phyloP scores from a whole-genome alignment of 2,113 vertebrate species.

The Cheirogaleus medius region DNA sequence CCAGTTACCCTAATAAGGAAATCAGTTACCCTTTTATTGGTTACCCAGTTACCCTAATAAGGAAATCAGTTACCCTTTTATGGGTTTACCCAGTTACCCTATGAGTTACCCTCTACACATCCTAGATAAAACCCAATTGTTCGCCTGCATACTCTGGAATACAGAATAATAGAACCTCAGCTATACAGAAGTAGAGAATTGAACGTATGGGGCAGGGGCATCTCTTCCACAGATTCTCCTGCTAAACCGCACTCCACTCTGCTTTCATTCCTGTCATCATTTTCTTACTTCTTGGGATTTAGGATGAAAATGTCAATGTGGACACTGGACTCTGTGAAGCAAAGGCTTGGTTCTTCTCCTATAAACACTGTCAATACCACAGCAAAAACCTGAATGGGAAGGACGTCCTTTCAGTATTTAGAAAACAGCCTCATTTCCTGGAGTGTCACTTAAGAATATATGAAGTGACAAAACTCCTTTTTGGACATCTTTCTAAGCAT shows the following conservation, averaged over 20 bases:
- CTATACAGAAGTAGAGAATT: not conserved
- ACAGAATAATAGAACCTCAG: not conserved
- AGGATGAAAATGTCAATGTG: not conserved
- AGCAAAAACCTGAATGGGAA: not conserved
- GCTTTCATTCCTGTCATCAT: not conserved
- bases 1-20: too few relatives aligned
- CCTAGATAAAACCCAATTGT: not conserved
- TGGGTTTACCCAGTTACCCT: too few relatives aligned
- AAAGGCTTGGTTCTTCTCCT: not conserved
- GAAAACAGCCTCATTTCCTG: not conserved
- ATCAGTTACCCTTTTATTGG: not conserved
- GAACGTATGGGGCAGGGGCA: not conserved
- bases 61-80: not conserved
- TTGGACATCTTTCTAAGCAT: not conserved
- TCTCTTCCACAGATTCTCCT: not conserved
- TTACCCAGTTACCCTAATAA: too few relatives aligned
- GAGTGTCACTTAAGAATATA: not conserved
- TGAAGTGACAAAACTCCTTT: not conserved
- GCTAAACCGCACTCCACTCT: accelerated
- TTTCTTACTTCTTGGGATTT: not conserved
- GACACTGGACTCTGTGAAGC: not conserved
- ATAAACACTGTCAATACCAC: not conserved
- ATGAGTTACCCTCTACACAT: not conserved
- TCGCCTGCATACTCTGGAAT: not conserved
- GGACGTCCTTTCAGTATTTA: not conserved